Evolutionary conservation across 2,113 vertebrate species (phyloP), one percentile per base, ranked within the genome.

Genomic region (Xiphias gladius): DNA sequence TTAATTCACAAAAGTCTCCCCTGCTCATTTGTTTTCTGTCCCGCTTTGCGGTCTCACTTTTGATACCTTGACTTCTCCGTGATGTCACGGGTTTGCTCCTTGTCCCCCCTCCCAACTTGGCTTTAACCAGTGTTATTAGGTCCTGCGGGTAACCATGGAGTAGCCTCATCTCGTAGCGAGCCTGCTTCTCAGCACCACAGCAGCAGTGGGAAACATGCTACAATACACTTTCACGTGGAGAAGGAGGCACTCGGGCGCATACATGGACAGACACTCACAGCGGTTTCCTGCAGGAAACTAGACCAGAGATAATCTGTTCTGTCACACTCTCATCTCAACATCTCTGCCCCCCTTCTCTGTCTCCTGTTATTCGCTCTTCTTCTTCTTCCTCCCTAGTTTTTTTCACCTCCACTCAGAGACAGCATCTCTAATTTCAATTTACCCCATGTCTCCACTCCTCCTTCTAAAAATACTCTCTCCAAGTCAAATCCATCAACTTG

Each of bases 401-500:
- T 73, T 75, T 65, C 50, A 59, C 71, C 35, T n/a, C 32, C 30
- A 46, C 75, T 88, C 70, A 77, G 50, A 86, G 32, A 58, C 67
- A 70, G 74, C 50, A 52, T 83, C 32, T 76, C 76, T 76, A 68
- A 83, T 89, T 63, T 90, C 55, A 80, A 88, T 86, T 90, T 84
- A 62, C 76, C 82, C 88, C 73, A 39, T 83, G 88, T 84, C 91
- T 59, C 81, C 2, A 78, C 77, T 73, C 72, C 73, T 84, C 86
- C 84, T 86, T 84, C 89, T 92, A 88, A 93, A 95, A 93, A 93
- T 87, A 91, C 88, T 93, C 88, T 84, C 67, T 59, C 88, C 68
- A 88, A 92, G 88, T 91, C 80, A 86, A 86, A 93, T 91, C 82
- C 93, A 88, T 93, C 90, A 94, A 93, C 92, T 95, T 91, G 85